Percentiles rank a stretch among this genome's conserved stretches.
Conservation (phyloP, 2,113 vertebrate species). For the Anguilla japonica region DNA sequence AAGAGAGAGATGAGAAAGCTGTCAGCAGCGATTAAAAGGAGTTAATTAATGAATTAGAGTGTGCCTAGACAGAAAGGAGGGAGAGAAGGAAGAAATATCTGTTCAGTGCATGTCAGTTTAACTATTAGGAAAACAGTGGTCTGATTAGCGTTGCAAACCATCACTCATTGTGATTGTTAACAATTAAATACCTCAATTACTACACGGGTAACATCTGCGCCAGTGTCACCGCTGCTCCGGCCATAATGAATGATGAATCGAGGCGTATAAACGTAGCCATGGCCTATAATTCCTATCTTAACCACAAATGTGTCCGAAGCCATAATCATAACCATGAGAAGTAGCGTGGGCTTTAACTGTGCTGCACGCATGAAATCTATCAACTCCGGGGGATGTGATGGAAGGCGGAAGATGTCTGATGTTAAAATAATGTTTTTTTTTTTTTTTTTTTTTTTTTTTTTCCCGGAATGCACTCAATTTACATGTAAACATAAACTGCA, state of each 20-base stretch:
- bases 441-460: no score
- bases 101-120: not conserved
- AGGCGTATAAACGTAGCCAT: not conserved
- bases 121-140: not conserved
- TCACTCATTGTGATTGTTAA: not conserved
- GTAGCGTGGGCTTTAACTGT: not conserved
- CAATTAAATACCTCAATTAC: not conserved
- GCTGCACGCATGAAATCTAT: no score
- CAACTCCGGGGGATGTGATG: no score
- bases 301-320: not conserved
- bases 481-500: no score
- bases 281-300: not conserved
- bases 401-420: no score
- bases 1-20: constrained; percentile 30
- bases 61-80: constrained; percentile 34
- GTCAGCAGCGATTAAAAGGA: constrained; percentile 60
- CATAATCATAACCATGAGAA: not conserved
- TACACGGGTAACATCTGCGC: not conserved
- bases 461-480: no score
- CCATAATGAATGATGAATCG: not conserved
- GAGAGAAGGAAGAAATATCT: constrained; percentile 14
- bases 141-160: not conserved
- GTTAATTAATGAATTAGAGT: constrained; percentile 64
- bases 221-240: not conserved
- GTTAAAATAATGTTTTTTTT: no score